A percentile compares a stretch with the other conserved stretches of the same genome.
These are phyloP conservation scores for Channa striata DNA, from an alignment of 2,797 vertebrate species.

Conservation along the genomic window DNA sequence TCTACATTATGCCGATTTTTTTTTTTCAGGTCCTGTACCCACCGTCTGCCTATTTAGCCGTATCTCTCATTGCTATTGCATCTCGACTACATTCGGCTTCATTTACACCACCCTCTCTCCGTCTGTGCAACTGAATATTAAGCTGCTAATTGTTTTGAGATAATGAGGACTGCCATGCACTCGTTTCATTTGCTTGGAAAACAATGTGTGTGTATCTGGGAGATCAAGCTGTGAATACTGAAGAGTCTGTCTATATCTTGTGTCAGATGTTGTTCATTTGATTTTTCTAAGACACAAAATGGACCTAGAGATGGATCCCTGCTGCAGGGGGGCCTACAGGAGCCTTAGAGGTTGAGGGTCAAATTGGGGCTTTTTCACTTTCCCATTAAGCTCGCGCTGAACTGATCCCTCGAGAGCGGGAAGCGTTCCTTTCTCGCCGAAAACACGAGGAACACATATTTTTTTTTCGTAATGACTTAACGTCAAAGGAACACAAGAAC, in stretches of 20 bases:
- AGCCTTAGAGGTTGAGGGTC: slow-evolving; percentile 73
- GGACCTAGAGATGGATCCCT: slow-evolving; percentile 73
- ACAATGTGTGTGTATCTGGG: slow-evolving; percentile 59
- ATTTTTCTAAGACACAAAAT: slow-evolving; percentile 78
- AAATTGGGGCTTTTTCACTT: slow-evolving; percentile 69
- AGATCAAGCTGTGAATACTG: slow-evolving; percentile 82
- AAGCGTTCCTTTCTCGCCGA: slow-evolving; percentile 57
- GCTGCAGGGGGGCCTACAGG: slow-evolving; percentile 65
- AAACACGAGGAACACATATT: slow-evolving; percentile 62
- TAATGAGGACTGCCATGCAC: slow-evolving; percentile 57
- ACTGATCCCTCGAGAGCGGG: slow-evolving; percentile 59
- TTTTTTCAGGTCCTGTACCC: slow-evolving; percentile 38
- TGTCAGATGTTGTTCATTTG: slow-evolving; percentile 82
- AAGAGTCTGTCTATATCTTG: slow-evolving; percentile 81
- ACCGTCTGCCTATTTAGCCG: slow-evolving; percentile 33
- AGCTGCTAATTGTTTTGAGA: slow-evolving; percentile 73
- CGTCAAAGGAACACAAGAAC: slow-evolving; percentile 50
- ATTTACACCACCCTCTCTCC: slow-evolving; percentile 36
- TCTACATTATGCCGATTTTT: slow-evolving; percentile 6
- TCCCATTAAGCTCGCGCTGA: slow-evolving; percentile 69
- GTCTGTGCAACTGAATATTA: slow-evolving; percentile 71
- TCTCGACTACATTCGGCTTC: slow-evolving; percentile 35
- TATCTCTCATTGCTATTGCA: slow-evolving; percentile 24
- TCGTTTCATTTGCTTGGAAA: slow-evolving; percentile 75
- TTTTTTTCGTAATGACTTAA: slow-evolving; percentile 42